These are phyloP conservation scores for Synanthedon vespiformis DNA, from an alignment of 2,888 invertebrate species.

Conservation along the genomic window DNA sequence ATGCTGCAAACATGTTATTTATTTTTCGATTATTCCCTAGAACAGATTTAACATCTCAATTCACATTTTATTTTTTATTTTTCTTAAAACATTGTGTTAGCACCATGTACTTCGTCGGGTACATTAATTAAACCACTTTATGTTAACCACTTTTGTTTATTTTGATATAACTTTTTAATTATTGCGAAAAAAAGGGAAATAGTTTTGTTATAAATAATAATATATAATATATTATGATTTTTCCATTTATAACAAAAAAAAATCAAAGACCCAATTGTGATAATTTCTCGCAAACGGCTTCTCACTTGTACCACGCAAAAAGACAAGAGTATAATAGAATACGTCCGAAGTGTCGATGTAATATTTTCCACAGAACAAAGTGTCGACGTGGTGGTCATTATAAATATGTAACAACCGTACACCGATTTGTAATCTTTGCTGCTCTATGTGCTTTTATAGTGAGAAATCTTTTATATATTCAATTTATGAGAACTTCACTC, in stretches of 20 bases:
- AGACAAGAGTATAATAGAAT: constrained; percentile 36
- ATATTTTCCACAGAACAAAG: constrained; percentile 39
- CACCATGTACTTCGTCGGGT: too few relatives aligned
- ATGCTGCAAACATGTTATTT: not conserved
- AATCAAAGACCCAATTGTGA: too few relatives aligned
- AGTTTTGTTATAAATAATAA: too few relatives aligned
- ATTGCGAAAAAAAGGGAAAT: too few relatives aligned
- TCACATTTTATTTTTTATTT: too few relatives aligned
- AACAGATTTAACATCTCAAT: not conserved
- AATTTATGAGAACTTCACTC: not conserved
- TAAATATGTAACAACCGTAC: not conserved
- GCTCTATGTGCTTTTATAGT: not conserved
- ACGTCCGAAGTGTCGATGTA: constrained; percentile 38
- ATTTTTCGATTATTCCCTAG: not conserved
- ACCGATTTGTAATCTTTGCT: constrained; percentile 3
- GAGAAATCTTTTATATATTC: not conserved
- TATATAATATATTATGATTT: too few relatives aligned
- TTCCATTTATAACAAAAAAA: too few relatives aligned
- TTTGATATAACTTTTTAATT: too few relatives aligned
- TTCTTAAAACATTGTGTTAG: too few relatives aligned
- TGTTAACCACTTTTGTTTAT: too few relatives aligned
- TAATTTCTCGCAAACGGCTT: not conserved
- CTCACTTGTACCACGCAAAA: constrained; percentile 15
- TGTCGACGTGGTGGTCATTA: constrained; percentile 7
- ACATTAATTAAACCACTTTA: too few relatives aligned